Base-by-base conservation (phyloP, 1,140 invertebrate species). In the Bombus breviceps region DNA sequence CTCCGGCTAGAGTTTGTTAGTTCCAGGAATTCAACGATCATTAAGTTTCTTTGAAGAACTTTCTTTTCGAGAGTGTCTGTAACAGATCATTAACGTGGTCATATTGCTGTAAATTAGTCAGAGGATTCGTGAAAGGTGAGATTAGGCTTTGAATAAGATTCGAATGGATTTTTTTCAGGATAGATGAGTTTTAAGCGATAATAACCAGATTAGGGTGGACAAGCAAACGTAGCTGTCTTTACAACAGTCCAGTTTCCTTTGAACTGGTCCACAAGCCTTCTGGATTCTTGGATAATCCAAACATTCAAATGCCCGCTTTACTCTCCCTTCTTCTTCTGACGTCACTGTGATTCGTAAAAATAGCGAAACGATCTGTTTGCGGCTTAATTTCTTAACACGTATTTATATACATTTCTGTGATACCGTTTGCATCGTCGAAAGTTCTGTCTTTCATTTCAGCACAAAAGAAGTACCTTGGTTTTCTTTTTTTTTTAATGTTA, bases 311-410 rank as follows among this genome's bases (percentile, higher is more conserved):
- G 69, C 81, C 71, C 37, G 76, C 64, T 69, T 82, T 62, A 53
- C 28, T 80, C 68, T 83, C 69, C 68, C 87, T 81, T 83, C 75
- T 69, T 88, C 64, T 53, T 39, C 68, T 81, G 72, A 78, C 86
- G 84, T 82, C 83, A 87, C 86, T 57, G 75, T 74, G 81, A 81
- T 83, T 53, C 89, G 82, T 90, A 90, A 90, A 90, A 90, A 90
- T 90, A 88, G 86, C 77, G 77, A 85, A 86, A 85, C 83, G 72
- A 37, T 87, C 86, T 87, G 83, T 81, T 85, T 62, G 86, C 69
- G 77, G 84, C 66, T 90, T 86, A 85, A 90, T 90, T 90, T 90
- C 85, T 86, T 90, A 90, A 82, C 83, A 71, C 76, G 53, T 83
- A 66, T 43, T 64, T 80, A 68, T 81, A 75, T 68, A 68, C 85